These are phyloP conservation scores for Anser cygnoides DNA, from an alignment of 2,113 vertebrate genomes.

Conservation along the genomic window DNA sequence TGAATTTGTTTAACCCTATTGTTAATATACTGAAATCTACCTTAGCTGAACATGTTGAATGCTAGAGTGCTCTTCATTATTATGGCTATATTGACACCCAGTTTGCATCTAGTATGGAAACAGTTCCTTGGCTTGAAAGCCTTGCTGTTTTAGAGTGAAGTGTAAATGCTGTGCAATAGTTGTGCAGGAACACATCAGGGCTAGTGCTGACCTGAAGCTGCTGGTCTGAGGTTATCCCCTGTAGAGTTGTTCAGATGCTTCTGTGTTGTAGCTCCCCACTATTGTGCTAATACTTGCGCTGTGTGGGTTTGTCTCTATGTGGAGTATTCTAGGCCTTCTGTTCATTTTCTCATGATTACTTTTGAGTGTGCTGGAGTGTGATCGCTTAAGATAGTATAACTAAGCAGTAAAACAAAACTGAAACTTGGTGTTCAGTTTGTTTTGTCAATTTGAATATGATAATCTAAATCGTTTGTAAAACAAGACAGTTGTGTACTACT, in stretches of 20 bases:
- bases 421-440: not conserved
- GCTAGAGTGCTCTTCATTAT: not conserved
- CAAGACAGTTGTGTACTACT: not conserved
- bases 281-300: not conserved
- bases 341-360: not conserved
- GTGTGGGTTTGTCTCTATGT: not conserved
- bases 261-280: not conserved
- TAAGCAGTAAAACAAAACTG: not conserved
- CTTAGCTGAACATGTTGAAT: not conserved
- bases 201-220: not conserved
- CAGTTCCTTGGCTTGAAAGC: not conserved
- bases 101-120: not conserved
- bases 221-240: not conserved
- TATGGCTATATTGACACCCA: not conserved
- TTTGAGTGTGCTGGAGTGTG: not conserved
- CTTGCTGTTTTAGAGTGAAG: not conserved
- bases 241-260: not conserved
- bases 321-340: not conserved
- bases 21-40: not conserved
- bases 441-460: not conserved
- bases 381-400: not conserved
- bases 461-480: not conserved
- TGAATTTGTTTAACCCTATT: not conserved
- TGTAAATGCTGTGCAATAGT: not conserved
- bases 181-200: not conserved